Base-by-base conservation (phyloP, 2,113 vertebrate genomes). In the Colossoma macropomum region DNA sequence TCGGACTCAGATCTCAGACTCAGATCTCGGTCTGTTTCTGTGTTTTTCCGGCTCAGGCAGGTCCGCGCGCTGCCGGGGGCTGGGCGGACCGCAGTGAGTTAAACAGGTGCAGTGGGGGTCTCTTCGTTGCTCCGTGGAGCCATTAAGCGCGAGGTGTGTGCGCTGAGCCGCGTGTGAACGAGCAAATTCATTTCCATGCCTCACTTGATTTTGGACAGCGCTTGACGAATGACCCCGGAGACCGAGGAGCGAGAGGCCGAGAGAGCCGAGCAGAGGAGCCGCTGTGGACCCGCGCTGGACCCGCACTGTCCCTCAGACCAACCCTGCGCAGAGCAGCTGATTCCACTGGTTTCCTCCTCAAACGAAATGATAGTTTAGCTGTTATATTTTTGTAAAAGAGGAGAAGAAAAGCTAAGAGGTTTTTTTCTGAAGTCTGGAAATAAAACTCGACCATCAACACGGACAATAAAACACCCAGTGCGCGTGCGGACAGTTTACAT, bases 131-230 rank as follows among this genome's bases (percentile, higher is more conserved):
- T 28, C 23, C 41, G 34, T 77, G 59, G 23, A 73, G 48, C 62
- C 63, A 85, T 73, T 79, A 54, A 90, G 77, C 85, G 70, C 77
- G 59, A 79, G 27, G 81, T 66, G 80, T 87, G 65, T 82, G 87
- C 74, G 86, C 86, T 89, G 89, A n/a, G n/a, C 90, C 92, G 90
- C 88, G 87, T 88, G 88, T 89, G 90, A 92, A 89, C 88, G 89
- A 90, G 89, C 90, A 93, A 90, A 93, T 93, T 90, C 86, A 91
- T 93, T 93, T 92, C 84, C 92, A 92, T 75, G 94, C 90, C 79
- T 86, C 87, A 87, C 87, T 92, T 89, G 80, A 79, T 91, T 86
- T 69, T 90, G 90, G 92, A 93, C 92, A 91, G 85, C 82, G 75
- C 87, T 88, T 92, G 92, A 94, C 89, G 86, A 91, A 94, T 92